phyloP scores from a whole-genome alignment of 2,888 invertebrate genomes.

The Parnassius apollo region DNA sequence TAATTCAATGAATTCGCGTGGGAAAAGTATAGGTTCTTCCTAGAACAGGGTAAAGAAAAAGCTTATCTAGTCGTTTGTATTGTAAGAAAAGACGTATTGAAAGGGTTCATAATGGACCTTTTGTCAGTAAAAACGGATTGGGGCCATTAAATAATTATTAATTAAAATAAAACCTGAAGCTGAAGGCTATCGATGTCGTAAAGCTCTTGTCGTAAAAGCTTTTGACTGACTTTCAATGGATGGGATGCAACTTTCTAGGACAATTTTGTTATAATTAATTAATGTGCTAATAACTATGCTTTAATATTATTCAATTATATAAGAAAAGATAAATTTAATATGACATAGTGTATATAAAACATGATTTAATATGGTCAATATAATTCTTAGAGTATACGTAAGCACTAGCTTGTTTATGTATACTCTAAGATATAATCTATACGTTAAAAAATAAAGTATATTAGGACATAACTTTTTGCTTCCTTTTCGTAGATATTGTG shows the following conservation, averaged over 20 bases:
- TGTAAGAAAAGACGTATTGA: neutral
- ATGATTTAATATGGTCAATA: no score
- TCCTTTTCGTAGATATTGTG: neutral
- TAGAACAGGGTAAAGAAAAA: conserved; percentile 24
- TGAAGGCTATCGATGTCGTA: neutral
- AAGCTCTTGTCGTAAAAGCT: neutral
- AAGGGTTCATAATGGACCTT: neutral
- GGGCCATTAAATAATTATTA: conserved; percentile 7
- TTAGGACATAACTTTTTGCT: neutral
- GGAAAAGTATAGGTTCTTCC: neutral
- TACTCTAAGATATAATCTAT: no score
- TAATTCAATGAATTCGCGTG: no score
- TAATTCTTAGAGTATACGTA: no score
- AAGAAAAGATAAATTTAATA: no score
- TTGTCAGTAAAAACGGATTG: conserved; percentile 3
- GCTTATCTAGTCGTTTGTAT: conserved; percentile 5
- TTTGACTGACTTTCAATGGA: neutral
- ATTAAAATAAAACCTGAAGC: conserved; percentile 2
- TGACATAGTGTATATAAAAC: no score
- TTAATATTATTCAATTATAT: neutral
- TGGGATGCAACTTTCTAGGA: no score
- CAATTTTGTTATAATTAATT: neutral
- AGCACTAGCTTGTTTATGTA: no score
- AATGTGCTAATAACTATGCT: neutral
- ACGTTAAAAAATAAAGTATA: neutral